Conservation (phyloP, 2,888 invertebrate species). For the Gonocerus acuteangulatus region DNA sequence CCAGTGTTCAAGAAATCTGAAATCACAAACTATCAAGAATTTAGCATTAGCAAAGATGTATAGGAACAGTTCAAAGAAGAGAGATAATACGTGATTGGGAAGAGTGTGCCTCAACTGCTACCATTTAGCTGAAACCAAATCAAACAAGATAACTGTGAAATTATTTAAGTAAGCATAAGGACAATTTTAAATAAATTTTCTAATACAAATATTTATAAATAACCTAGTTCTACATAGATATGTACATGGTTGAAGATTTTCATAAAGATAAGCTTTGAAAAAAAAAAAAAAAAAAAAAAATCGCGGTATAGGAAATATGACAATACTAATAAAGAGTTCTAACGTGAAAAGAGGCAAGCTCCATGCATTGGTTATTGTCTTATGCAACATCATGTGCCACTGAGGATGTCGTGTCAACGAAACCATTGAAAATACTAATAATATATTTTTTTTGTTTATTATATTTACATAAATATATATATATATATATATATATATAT, state of each 20-base stretch:
- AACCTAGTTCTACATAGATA: constrained; percentile 21
- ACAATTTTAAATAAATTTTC: constrained; percentile 1
- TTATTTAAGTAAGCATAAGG: neutral
- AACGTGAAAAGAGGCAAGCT: constrained; percentile 26
- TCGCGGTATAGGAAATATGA: constrained; percentile 20
- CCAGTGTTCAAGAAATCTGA: no score
- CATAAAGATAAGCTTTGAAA: constrained; percentile 21
- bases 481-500: neutral
- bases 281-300: neutral
- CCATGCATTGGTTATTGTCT: constrained; percentile 26
- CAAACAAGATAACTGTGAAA: neutral
- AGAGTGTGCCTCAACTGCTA: neutral
- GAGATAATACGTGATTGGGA: no score
- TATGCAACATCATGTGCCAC: constrained; percentile 27
- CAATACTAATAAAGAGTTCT: constrained; percentile 20
- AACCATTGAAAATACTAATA: constrained; percentile 8
- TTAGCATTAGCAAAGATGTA: no score
- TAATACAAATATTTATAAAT: neutral
- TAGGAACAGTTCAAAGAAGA: no score
- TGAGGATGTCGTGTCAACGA: constrained; percentile 19
- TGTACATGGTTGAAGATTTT: constrained; percentile 20
- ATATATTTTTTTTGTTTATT: neutral
- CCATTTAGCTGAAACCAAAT: neutral
- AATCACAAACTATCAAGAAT: no score
- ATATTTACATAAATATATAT: neutral